Conservation (phyloP, 2,797 vertebrate species). For the Gila robusta region DNA sequence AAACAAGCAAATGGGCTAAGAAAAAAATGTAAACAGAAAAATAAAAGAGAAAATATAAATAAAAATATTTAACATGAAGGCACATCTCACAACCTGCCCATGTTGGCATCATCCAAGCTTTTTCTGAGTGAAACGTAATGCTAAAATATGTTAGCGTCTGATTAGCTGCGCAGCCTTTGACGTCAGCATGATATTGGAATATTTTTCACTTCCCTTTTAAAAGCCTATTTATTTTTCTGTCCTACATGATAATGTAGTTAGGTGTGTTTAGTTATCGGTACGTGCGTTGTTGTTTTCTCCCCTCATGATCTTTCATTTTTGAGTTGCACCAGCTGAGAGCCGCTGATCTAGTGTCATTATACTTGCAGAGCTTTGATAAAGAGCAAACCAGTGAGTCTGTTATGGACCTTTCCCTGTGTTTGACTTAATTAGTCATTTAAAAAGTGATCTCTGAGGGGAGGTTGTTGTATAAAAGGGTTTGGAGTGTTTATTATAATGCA, state of each 20-base stretch:
- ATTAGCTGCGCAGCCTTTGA: background rate
- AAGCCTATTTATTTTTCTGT: background rate
- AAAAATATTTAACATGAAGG: background rate
- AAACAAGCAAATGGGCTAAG: background rate
- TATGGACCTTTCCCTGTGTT: background rate
- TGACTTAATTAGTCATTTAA: constrained; percentile 17
- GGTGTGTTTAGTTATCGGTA: background rate
- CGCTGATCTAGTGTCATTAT: background rate
- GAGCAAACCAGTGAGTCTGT: background rate
- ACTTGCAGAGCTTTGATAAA: background rate
- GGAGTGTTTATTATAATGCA: constrained; percentile 4
- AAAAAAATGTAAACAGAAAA: background rate
- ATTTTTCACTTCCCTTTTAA: background rate
- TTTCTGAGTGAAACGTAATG: background rate
- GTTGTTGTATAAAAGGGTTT: constrained; percentile 10
- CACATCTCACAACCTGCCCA: background rate
- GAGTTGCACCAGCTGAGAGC: background rate
- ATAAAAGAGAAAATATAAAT: background rate
- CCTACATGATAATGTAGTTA: background rate
- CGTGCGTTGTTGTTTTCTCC: background rate
- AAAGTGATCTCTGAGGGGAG: constrained; percentile 15
- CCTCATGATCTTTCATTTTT: background rate
- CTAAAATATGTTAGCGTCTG: background rate
- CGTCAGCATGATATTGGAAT: background rate
- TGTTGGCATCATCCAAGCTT: background rate